Conservation (phyloP, 2,888 invertebrate genomes). For the Chrysolina oricalcia region DNA sequence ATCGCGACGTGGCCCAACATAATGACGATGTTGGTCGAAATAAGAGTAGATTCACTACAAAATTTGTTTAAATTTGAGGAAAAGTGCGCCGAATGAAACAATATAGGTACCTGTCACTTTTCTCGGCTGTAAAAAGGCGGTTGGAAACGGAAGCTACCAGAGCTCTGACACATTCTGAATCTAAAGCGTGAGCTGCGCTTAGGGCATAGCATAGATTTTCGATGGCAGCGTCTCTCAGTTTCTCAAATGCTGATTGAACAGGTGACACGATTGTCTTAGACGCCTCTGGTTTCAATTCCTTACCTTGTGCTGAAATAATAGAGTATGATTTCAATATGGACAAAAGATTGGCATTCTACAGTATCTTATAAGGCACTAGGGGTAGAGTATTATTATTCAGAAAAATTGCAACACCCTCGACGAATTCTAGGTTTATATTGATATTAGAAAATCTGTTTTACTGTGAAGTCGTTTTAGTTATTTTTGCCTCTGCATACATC, state of each 20-base stretch:
- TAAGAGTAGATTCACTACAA: conserved; percentile 89
- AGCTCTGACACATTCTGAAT: conserved; percentile 95
- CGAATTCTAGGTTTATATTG: too few relatives aligned
- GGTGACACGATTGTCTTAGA: conserved; percentile 73
- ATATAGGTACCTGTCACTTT: conserved; percentile 81
- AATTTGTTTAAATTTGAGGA: background rate
- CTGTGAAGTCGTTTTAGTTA: too few relatives aligned
- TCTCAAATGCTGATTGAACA: conserved; percentile 87
- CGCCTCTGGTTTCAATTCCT: conserved; percentile 76
- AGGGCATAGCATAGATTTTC: conserved; percentile 96
- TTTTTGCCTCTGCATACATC: too few relatives aligned
- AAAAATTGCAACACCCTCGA: too few relatives aligned
- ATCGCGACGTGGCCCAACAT: conserved; percentile 98
- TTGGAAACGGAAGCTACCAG: conserved; percentile 97
- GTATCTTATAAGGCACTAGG: background rate
- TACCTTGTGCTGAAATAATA: conserved; percentile 76
- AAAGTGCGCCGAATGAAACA: background rate
- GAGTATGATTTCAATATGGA: background rate
- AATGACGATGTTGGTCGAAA: conserved; percentile 97
- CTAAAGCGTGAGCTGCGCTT: conserved; percentile 90
- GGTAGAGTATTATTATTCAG: background rate
- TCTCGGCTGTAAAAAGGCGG: conserved; percentile 93
- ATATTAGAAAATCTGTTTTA: too few relatives aligned
- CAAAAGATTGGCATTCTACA: too few relatives aligned
- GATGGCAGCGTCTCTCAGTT: conserved; percentile 94